A percentile compares a stretch with the other conserved stretches of the same genome.
phyloP scores from a whole-genome alignment of 1,140 invertebrate genomes.

The Tetramorium parvispinum region DNA sequence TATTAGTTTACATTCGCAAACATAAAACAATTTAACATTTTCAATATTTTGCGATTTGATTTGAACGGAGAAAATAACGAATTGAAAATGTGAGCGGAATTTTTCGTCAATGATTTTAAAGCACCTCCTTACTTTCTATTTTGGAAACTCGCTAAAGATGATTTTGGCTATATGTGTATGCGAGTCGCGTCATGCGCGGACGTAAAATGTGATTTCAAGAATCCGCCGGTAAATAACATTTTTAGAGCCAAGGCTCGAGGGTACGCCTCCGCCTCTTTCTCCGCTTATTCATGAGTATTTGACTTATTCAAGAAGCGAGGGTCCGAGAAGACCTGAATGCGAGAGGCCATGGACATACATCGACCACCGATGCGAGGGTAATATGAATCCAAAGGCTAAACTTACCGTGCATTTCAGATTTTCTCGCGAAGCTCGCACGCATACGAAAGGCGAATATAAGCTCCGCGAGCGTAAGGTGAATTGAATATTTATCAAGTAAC shows the following conservation, averaged over 20 bases:
- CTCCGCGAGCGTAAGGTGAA: neutral
- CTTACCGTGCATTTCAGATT: slow-evolving; percentile 66
- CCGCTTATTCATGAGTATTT: slow-evolving; percentile 83
- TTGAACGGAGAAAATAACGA: neutral
- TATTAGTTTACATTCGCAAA: neutral
- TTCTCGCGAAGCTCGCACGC: slow-evolving; percentile 40
- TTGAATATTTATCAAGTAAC: slow-evolving; percentile 49
- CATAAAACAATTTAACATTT: neutral
- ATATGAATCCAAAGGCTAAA: slow-evolving; percentile 75
- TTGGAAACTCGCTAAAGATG: slow-evolving; percentile 2
- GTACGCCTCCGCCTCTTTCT: slow-evolving; percentile 62
- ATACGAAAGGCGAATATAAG: slow-evolving; percentile 36
- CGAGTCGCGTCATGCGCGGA: slow-evolving; percentile 16
- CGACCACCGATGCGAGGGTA: slow-evolving; percentile 68
- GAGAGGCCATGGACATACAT: slow-evolving; percentile 72
- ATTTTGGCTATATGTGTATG: slow-evolving; percentile 30
- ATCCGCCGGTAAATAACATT: slow-evolving; percentile 70
- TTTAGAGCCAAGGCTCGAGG: slow-evolving; percentile 51
- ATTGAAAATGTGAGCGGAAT: neutral
- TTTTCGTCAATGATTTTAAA: slow-evolving; percentile 28
- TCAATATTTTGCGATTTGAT: neutral
- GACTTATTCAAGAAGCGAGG: slow-evolving; percentile 81
- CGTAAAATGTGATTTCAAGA: slow-evolving; percentile 70
- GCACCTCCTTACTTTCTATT: neutral
- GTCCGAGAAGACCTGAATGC: slow-evolving; percentile 72